These are phyloP conservation scores for Eristalis intricaria DNA, from an alignment of 2,888 invertebrate species.

Conservation along the genomic window DNA sequence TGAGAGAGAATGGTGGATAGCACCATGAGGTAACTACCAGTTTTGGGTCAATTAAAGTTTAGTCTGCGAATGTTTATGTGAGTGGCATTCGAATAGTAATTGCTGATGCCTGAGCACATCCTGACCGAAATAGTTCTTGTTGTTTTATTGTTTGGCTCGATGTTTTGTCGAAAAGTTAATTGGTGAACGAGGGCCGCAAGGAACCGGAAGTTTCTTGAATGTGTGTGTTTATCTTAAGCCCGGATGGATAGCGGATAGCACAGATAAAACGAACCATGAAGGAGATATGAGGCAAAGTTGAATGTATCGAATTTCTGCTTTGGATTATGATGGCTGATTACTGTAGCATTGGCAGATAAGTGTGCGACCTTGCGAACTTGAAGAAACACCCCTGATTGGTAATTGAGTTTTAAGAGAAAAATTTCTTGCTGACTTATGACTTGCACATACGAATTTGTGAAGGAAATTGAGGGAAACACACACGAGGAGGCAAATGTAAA, in stretches of 20 bases:
- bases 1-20: background rate
- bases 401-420: background rate
- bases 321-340: slow-evolving; percentile 22
- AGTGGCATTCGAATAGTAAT: slow-evolving; percentile 58
- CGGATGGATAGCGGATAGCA: background rate
- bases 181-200: slow-evolving; percentile 30
- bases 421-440: background rate
- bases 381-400: background rate
- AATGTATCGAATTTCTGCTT: slow-evolving; percentile 9
- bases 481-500: too few relatives aligned
- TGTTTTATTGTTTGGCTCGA: slow-evolving; percentile 53
- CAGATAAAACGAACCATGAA: background rate
- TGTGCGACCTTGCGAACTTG: background rate
- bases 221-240: background rate
- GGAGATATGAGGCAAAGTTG: background rate
- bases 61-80: slow-evolving; percentile 62
- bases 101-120: slow-evolving; percentile 50
- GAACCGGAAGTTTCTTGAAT: background rate
- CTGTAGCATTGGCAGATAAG: slow-evolving; percentile 17
- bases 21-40: slow-evolving; percentile 33
- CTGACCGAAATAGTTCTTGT: slow-evolving; percentile 61
- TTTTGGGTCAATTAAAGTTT: slow-evolving; percentile 70
- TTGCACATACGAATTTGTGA: background rate
- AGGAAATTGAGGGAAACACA: background rate
- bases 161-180: slow-evolving; percentile 62